Base-by-base conservation (phyloP, 2,888 invertebrate genomes). In the Drosophila monieri region DNA sequence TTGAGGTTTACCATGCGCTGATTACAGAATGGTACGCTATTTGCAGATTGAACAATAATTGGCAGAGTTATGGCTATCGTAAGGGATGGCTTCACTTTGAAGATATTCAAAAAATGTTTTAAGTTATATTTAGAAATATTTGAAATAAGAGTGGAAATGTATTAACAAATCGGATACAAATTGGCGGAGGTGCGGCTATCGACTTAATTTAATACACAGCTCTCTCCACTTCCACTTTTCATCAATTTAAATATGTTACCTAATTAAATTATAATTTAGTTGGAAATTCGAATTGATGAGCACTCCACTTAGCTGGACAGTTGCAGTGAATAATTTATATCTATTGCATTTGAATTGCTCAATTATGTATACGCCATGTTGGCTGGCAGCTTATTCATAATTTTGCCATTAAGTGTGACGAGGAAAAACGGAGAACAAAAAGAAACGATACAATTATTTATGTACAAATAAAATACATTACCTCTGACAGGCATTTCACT, bases 301-400 rank as follows among this genome's bases (percentile, higher is more conserved):
- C 62, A 70, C 18, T 48, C 27, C 48, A 62, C 61, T 61, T 43
- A 41, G 39, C 5, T 12, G 48, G 48, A 39, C 44, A 60, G 49
- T 39, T 49, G 52, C 43, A 35, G 54, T 69, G 72, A 71, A 62
- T 69, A 69, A 69, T 71, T 71, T 21, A 69, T 71, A 32, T 47
- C 47, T 54, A 54, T 65, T 71, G 61, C 68, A 61, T 39, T 54
- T 60, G 43, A 49, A 70, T 60, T 61, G 58, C 35, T 70, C 47
- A 85, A 80, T 85, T 85, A 85, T 70, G 77, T 68, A 76, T 78
- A 70, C 58, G 76, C 54, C 76, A 48, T 44, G 79, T 53, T 51
- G 52, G 51, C 9, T 21, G 14, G 51, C 70, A 56, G 41, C 12
- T 51, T 18, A 46, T 39, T 43, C 53, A 56, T 61, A 80, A 79